Evolutionary conservation across 2,113 vertebrate species (phyloP), one percentile per base, ranked within the genome.

Genomic region (Bagarius yarrelli): DNA sequence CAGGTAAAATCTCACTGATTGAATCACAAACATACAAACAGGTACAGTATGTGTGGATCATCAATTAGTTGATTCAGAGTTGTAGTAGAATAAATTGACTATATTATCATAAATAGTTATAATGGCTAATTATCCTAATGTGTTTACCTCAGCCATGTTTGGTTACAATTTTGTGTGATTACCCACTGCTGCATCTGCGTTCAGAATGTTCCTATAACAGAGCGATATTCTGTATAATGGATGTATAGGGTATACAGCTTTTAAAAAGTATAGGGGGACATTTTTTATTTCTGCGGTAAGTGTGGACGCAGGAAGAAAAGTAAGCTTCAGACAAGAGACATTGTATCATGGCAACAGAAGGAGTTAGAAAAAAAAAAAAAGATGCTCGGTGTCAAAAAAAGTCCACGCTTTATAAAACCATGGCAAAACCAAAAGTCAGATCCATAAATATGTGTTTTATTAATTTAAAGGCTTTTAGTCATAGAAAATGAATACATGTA

Each of bases 291-390:
- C 36, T 21, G 47, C 8, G 4, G 34, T 12, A 25, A n/a, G 66
- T 74, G 67, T 47, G 57, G 47, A 67, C 76, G 67, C 63, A 79
- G 77, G 73, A 85, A 55, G 44, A 19, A 64, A 44, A 82, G 60
- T 72, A 47, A 30, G 74, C 25, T 77, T 21, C 47, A 79, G 80
- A 56, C 70, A 76, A 36, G 3, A 73, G 60, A 77, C 27, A 63
- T 74, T 64, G 77, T 81, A 84, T 75, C 78, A 83, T 84, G 83
- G 85, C 83, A 87, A 79, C 86, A 78, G 71, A 80, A 72, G 76
- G 73, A 81, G 80, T 70, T 83, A 78, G 66, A 80, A 73, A 79
- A 63, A 32, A 72, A 77, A 63, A 76, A 25, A 61, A 81, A 57
- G 61, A 73, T 25, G 56, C 74, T 34, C 61, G 71, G 50, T 79